A percentile compares a stretch with the other conserved stretches of the same genome.
Evolutionary conservation across 2,888 invertebrate species (phyloP).

Genomic region (Patella pellucida): DNA sequence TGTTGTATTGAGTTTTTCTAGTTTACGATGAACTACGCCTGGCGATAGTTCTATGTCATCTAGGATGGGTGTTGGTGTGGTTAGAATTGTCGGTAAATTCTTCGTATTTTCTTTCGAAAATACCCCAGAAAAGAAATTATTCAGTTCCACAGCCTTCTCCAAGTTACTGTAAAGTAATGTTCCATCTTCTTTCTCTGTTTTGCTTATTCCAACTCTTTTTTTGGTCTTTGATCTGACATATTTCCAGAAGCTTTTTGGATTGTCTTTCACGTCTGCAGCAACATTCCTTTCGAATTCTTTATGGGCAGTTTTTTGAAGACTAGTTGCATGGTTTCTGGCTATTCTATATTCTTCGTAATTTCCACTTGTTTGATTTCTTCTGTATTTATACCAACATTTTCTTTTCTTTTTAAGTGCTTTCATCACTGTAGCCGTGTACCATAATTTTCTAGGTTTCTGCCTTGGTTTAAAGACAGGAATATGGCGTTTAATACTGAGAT

Average conservation of each 20-base stretch:
- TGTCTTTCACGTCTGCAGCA: background rate
- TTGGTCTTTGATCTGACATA: background rate
- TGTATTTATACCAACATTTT: too few species aligned
- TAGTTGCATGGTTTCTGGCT: background rate
- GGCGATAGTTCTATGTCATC: background rate
- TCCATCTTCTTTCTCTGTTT: background rate
- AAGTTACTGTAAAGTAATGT: background rate
- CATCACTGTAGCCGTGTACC: background rate
- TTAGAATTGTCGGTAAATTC: background rate
- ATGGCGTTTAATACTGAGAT: background rate
- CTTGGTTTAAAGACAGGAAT: background rate
- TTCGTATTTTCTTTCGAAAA: slow-evolving; percentile 4
- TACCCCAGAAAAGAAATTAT: slow-evolving; percentile 16
- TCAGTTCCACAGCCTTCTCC: slow-evolving; percentile 13
- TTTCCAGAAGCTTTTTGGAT: background rate
- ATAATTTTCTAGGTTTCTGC: background rate
- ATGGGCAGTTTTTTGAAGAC: too few species aligned
- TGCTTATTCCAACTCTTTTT: background rate
- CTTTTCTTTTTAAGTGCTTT: background rate
- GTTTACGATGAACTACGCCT: background rate
- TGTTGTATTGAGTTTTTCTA: background rate
- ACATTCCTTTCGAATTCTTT: background rate
- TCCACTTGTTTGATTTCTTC: too few species aligned
- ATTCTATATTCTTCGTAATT: background rate
- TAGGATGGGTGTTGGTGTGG: background rate